Evolutionary conservation across 2,888 invertebrate species (phyloP), one percentile per base, ranked within the genome.

Genomic region (Apoderus coryli): DNA sequence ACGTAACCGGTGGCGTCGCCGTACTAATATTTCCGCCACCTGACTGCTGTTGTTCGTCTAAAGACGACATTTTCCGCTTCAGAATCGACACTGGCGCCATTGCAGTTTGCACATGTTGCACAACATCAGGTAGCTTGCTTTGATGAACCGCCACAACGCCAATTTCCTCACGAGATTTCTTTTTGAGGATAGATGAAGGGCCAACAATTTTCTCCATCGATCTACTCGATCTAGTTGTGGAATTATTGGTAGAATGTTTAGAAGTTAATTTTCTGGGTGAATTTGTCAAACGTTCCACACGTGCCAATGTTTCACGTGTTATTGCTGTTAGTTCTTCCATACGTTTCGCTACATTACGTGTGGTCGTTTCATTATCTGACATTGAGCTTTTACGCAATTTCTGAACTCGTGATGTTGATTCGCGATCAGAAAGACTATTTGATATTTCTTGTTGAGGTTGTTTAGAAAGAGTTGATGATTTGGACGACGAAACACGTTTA

Each of bases 1-100:
- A 80, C n/a, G 79, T 81, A 3, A 81, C 80, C 6, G 80, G 80
- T 13, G 78, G 76, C 13, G 70, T 66, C 35, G n/a, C n/a, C n/a
- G n/a, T n/a, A n/a, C n/a, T n/a, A n/a, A n/a, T n/a, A n/a, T n/a
- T n/a, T n/a, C n/a, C n/a, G n/a, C n/a, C n/a, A n/a, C n/a, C n/a
- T n/a, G n/a, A n/a, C n/a, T n/a, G n/a, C n/a, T n/a, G n/a, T n/a
- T n/a, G n/a, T n/a, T n/a, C n/a, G n/a, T n/a, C n/a, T n/a, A n/a
- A n/a, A n/a, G n/a, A n/a, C n/a, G 59, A 57, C 10, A 59, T 58
- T 49, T 68, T 69, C 37, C 66, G 57, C 45, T 71, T 72, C 15
- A 72, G 50, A 39, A 72, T 71, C 7, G 69, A 69, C 34, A 68
- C 61, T 25, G 68, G 68, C 15, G 50, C 48, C 10, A 49, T n/a